These are phyloP conservation scores for Drosophila ficusphila DNA, from an alignment of 1,140 invertebrate species.

Conservation along the genomic window DNA sequence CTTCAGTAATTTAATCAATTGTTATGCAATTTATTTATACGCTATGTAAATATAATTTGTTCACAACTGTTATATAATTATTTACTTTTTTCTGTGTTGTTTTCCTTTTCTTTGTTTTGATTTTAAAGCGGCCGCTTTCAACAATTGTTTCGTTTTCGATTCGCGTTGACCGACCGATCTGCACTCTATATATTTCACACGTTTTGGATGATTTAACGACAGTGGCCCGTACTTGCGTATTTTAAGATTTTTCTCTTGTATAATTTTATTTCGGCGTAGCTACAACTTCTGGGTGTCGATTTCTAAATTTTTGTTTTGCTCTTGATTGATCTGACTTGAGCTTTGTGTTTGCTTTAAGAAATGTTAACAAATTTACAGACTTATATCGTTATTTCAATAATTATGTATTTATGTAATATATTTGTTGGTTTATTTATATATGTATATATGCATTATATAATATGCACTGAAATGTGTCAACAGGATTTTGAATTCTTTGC, in stretches of 20 bases:
- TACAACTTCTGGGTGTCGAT: conserved; percentile 53
- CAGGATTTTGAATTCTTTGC: conserved; percentile 26
- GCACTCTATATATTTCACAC: conserved; percentile 15
- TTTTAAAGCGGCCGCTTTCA: conserved; percentile 76
- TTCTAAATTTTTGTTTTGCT: conserved; percentile 25
- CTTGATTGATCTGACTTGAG: conserved; percentile 11
- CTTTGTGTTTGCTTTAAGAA: conserved; percentile 40
- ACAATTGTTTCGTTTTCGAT: conserved; percentile 59
- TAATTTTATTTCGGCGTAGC: conserved; percentile 40
- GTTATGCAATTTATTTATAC: conserved; percentile 81
- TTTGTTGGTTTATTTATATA: conserved; percentile 23
- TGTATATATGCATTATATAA: conserved; percentile 36
- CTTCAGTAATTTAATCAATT: conserved; percentile 71
- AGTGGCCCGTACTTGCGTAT: neutral
- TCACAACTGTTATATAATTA: conserved; percentile 82
- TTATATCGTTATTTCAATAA: conserved; percentile 66
- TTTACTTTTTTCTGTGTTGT: conserved; percentile 40
- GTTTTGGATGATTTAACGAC: neutral
- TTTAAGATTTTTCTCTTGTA: conserved; percentile 27
- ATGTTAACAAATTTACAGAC: conserved; percentile 78
- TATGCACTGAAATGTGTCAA: conserved; percentile 51
- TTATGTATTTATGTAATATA: conserved; percentile 45
- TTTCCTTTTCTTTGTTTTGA: conserved; percentile 53
- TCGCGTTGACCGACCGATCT: conserved; percentile 39
- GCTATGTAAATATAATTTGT: conserved; percentile 82